Evolutionary conservation across 2,888 invertebrate genomes (phyloP).

Genomic region (Drosophila helvetica): DNA sequence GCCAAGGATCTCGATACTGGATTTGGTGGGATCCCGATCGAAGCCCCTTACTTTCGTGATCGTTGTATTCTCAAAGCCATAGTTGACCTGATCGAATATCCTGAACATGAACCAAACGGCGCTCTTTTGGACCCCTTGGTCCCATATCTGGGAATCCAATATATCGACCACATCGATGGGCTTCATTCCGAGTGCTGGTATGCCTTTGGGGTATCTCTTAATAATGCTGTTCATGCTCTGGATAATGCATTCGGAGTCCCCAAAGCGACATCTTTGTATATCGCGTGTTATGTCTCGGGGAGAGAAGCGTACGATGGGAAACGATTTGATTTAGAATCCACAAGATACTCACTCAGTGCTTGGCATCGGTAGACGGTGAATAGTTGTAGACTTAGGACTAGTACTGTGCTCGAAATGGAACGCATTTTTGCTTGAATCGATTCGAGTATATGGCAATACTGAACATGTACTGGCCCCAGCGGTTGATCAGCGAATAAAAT

Average conservation of each 20-base stretch:
- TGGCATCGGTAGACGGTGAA: conserved; percentile 11
- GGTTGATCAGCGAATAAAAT: conserved; percentile 24
- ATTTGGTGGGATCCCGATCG: conserved; percentile 47
- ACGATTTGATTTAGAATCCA: background rate
- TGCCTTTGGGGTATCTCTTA: conserved; percentile 28
- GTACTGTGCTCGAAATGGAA: background rate
- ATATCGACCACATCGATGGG: conserved; percentile 44
- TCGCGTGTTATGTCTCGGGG: conserved; percentile 12
- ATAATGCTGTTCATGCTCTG: conserved; percentile 44
- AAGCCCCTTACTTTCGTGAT: conserved; percentile 59
- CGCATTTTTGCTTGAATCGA: conserved; percentile 13
- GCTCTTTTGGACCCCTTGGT: conserved; percentile 10
- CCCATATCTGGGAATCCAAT: conserved; percentile 29
- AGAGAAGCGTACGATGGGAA: background rate
- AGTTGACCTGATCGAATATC: conserved; percentile 38
- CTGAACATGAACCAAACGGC: conserved; percentile 28
- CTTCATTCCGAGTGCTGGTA: conserved; percentile 43
- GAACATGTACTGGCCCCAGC: conserved; percentile 1
- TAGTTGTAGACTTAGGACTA: conserved; percentile 7
- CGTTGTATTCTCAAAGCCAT: conserved; percentile 58
- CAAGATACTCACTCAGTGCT: conserved; percentile 33
- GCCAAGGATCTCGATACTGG: conserved; percentile 56
- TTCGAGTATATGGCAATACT: background rate
- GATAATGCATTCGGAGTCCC: conserved; percentile 42
- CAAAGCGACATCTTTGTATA: conserved; percentile 50